A percentile compares a stretch with the other conserved stretches of the same genome.
Evolutionary conservation across 2,888 invertebrate genomes (phyloP).

Genomic region (Agonopterix arenella): DNA sequence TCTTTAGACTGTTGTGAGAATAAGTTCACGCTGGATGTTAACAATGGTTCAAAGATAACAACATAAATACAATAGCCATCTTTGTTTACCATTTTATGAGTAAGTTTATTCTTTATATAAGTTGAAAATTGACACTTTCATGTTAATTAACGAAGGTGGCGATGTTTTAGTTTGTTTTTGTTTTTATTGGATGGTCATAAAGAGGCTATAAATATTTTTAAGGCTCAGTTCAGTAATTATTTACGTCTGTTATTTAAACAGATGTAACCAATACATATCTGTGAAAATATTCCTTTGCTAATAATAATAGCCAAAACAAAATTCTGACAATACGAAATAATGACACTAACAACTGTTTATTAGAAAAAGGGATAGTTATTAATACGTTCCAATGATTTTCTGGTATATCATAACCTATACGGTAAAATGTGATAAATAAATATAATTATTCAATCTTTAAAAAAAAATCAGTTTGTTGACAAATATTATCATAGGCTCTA

Average conservation of each 20-base stretch:
- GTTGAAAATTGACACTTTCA: background rate
- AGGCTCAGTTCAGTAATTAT: background rate
- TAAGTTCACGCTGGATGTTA: background rate
- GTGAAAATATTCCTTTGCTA: slow-evolving; percentile 8
- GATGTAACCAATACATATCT: slow-evolving; percentile 16
- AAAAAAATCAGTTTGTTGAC: background rate
- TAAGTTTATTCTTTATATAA: background rate
- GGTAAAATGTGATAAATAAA: no score
- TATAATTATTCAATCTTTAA: no score
- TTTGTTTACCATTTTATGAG: background rate
- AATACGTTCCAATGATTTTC: background rate
- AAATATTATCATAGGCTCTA: background rate
- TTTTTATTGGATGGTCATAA: background rate
- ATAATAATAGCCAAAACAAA: background rate
- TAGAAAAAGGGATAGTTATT: no score
- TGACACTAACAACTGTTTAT: no score
- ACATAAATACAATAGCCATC: background rate
- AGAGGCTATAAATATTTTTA: background rate
- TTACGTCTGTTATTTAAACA: background rate
- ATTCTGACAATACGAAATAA: no score
- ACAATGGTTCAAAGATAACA: background rate
- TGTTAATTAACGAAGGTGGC: background rate
- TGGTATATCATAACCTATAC: no score
- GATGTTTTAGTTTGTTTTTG: background rate
- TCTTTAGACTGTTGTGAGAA: background rate